Percentiles rank a stretch among this genome's conserved stretches.
Conservation (phyloP, 2,113 vertebrate species). For the Aramus guarauna region DNA sequence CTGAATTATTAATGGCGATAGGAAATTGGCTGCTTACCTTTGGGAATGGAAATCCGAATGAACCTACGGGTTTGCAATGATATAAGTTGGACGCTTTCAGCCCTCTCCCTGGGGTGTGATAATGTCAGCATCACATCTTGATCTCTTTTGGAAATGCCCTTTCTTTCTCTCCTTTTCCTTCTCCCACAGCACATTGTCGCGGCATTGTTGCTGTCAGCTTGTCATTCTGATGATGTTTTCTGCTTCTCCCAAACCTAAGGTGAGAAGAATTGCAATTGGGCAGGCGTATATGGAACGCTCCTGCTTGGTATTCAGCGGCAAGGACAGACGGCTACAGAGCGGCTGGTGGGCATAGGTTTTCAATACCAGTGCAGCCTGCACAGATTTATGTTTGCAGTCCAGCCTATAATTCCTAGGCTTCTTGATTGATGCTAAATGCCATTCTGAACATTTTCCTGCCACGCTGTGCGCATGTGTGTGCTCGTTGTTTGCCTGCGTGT, state of each 20-base stretch:
- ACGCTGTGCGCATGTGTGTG: not conserved
- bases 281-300: not conserved
- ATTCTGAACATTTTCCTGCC: not conserved
- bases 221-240: not conserved
- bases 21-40: slow-evolving; percentile 2
- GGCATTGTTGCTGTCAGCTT: not conserved
- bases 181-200: not conserved
- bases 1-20: not conserved
- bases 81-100: not conserved
- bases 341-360: not conserved
- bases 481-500: not conserved
- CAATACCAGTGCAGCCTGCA: not conserved
- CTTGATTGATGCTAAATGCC: not conserved
- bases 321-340: not conserved
- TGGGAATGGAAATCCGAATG: not conserved
- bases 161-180: not conserved
- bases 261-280: not conserved
- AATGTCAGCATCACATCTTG: not conserved
- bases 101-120: not conserved
- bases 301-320: not conserved
- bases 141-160: not conserved
- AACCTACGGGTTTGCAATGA: not conserved
- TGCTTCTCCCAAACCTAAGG: not conserved
- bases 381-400: not conserved
- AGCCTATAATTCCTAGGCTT: not conserved